Evolutionary conservation across 1,140 invertebrate species (phyloP).

Genomic region (Episyrphus balteatus): DNA sequence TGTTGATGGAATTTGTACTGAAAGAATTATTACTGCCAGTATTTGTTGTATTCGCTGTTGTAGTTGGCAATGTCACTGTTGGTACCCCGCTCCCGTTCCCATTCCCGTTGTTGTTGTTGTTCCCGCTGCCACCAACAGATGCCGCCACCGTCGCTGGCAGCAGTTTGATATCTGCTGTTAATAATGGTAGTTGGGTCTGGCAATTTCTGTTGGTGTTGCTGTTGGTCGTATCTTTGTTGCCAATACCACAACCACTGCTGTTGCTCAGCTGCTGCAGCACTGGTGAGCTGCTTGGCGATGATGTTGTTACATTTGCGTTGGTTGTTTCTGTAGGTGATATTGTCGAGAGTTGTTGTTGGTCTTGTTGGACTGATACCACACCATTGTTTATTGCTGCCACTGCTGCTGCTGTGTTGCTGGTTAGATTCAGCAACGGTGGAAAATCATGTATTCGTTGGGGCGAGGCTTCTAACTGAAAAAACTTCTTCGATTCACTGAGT

Average conservation of each 20-base stretch:
- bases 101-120: background rate
- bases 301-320: background rate
- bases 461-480: slow-evolving; percentile 38
- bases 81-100: background rate
- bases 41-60: background rate
- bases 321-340: background rate
- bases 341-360: background rate
- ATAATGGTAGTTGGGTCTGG: background rate
- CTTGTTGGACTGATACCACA: background rate
- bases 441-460: slow-evolving; percentile 26
- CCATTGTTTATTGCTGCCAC: background rate
- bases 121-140: background rate
- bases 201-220: background rate
- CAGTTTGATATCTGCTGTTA: background rate
- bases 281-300: background rate
- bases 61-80: background rate
- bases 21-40: background rate
- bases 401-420: background rate
- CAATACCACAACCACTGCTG: background rate
- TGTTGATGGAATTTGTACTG: background rate
- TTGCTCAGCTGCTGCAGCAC: background rate
- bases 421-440: slow-evolving; percentile 2
- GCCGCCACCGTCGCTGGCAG: slow-evolving; percentile 4
- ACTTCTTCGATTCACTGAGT: slow-evolving; percentile 35
- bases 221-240: background rate